Base-by-base conservation (phyloP, 1,140 invertebrate genomes). In the Brachystomella parvula region DNA sequence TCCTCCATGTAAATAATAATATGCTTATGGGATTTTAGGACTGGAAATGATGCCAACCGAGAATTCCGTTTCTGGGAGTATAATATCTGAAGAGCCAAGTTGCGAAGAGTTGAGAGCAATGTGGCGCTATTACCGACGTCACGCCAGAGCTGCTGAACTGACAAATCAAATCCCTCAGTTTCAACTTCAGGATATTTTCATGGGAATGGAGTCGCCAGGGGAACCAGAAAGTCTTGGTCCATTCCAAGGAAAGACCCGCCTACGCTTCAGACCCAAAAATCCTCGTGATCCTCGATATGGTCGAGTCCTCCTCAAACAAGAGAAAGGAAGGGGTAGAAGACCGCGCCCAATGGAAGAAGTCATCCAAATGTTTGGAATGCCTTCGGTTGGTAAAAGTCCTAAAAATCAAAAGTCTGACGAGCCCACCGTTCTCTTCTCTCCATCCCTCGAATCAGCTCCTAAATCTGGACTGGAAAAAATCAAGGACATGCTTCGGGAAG, bases 121-220 rank as follows among this genome's bases (percentile, higher is more conserved):
- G 90, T 94, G 90, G 91, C 85, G 89, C 76, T 90, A 91, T 78
- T 92, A 89, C 24, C 90, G 90, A 76, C 79, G 90, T 63, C 90
- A 93, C 78, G 89, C 88, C n/a, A 82, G 90, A 57, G 60, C 60
- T 3, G 86, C 89, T 1, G 89, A 91, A 78, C 85, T 87, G 44
- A 90, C 89, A 67, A 91, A 92, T 78, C 87, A 90, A 78, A 84
- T 91, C 69, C 87, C 87, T 32, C 85, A 86, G 47, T 89, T 70
- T 33, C 65, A 63, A 29, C 65, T 64, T 2, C 39, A 32, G 12
- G 47, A 67, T 33, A 39, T 67, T 17, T 71, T 70, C 49, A 70
- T 66, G 64, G 62, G 49, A 53, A 53, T 12, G 49, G 12, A 24
- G 49, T 24, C 9, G 15, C 49, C n/a, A n/a, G 49, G 33, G 30